Conservation (phyloP, 2,797 vertebrate species). For the Hipposideros larvatus region DNA sequence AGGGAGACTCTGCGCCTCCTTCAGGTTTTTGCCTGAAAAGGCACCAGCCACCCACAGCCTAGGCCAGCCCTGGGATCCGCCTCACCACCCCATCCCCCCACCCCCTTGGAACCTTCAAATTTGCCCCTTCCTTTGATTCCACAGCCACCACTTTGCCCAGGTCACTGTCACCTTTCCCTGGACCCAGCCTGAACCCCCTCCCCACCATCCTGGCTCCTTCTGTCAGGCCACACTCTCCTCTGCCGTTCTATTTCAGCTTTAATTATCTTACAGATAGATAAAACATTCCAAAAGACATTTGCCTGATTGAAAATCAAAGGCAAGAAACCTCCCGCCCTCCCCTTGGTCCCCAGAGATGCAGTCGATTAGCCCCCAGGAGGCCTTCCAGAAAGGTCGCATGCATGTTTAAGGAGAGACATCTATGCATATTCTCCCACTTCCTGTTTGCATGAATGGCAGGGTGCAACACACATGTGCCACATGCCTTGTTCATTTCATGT, state of each 20-base stretch:
- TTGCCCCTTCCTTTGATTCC: neutral
- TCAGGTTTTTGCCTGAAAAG: neutral
- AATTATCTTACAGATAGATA: neutral
- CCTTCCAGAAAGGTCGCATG: neutral
- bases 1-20: neutral
- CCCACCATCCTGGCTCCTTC: neutral
- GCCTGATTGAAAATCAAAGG: neutral
- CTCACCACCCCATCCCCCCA: neutral
- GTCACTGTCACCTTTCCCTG: neutral
- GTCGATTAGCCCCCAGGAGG: neutral
- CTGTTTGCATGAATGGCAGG: neutral
- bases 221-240: neutral
- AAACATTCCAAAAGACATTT: neutral
- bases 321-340: neutral
- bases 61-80: neutral
- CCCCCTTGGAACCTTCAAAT: neutral
- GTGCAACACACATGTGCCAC: rapidly evolving
- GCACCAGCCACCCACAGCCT: neutral
- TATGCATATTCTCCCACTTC: neutral
- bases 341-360: neutral
- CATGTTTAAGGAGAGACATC: neutral
- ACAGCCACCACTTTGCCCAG: neutral
- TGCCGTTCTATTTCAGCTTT: neutral
- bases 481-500: neutral
- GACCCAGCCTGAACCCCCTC: neutral